A percentile compares a stretch with the other conserved stretches of the same genome.
phyloP scores from a whole-genome alignment of 2,113 vertebrate species.

The Herpailurus yagouaroundi region DNA sequence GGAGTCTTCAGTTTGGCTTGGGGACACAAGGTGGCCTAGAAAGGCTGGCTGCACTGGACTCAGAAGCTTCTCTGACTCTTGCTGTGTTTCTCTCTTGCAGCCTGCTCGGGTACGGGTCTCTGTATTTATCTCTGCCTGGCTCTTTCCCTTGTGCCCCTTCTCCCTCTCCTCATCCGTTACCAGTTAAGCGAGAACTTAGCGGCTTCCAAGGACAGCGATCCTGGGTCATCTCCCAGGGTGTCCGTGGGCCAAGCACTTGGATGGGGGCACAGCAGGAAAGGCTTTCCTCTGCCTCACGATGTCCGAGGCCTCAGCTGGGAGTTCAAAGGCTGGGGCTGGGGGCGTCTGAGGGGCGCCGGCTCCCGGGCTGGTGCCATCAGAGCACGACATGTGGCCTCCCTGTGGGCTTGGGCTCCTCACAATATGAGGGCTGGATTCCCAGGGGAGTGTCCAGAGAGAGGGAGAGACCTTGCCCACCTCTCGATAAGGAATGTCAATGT shows the following conservation, averaged over 20 bases:
- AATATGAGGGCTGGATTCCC: fast-evolving
- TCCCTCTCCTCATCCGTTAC: background rate
- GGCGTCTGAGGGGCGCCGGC: background rate
- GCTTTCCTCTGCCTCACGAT: too few species aligned
- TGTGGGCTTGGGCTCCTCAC: background rate
- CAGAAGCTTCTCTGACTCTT: background rate
- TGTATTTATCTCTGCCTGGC: background rate
- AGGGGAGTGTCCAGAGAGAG: background rate
- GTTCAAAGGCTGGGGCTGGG: background rate
- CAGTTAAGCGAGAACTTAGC: background rate
- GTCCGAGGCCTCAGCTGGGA: fast-evolving
- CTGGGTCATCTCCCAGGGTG: fast-evolving
- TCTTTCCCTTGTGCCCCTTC: background rate
- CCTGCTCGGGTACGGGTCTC: too few species aligned
- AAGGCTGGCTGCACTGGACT: background rate
- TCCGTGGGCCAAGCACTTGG: background rate
- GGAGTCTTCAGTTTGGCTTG: background rate
- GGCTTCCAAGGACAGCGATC: background rate
- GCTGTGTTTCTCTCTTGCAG: background rate
- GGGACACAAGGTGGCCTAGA: background rate
- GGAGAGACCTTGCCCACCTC: background rate
- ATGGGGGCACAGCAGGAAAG: fast-evolving
- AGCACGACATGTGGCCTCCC: background rate
- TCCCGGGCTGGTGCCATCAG: background rate
- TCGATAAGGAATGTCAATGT: background rate